Percentiles rank a stretch among this genome's conserved stretches.
phyloP scores from a whole-genome alignment of 1,140 invertebrate species.

The Lerema accius region DNA sequence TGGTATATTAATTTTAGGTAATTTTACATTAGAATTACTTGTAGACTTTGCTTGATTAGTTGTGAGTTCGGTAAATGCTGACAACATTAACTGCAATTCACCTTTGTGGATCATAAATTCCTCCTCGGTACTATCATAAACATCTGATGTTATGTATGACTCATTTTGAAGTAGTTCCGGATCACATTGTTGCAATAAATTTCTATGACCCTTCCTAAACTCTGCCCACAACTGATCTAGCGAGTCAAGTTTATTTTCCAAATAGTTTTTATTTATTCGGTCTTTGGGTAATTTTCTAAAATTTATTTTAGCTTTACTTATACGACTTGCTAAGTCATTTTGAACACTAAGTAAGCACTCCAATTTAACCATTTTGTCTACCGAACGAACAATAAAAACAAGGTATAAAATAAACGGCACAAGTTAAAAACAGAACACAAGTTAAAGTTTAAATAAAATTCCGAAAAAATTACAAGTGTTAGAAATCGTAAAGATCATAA shows the following conservation, averaged over 20 bases:
- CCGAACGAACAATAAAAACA: not conserved
- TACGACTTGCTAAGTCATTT: conserved; percentile 3
- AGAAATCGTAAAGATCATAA: not conserved
- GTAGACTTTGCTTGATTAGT: not conserved
- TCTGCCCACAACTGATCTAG: conserved; percentile 14
- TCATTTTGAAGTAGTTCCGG: not conserved
- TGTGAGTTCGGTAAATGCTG: not conserved
- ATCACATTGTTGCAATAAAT: conserved; percentile 1
- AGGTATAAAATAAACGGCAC: too few relatives aligned
- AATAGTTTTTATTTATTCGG: conserved; percentile 1
- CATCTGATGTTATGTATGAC: not conserved
- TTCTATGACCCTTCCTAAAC: conserved; percentile 11
- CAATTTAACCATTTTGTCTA: conserved; percentile 2
- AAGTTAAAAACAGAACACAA: not conserved
- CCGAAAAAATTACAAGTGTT: not conserved
- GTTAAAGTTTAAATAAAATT: not conserved
- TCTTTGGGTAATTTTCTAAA: conserved; percentile 11
- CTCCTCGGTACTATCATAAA: not conserved
- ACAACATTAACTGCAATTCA: not conserved
- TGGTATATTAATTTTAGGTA: conserved; percentile 16
- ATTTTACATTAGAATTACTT: not conserved
- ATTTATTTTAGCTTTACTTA: conserved; percentile 8
- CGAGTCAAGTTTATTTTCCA: not conserved
- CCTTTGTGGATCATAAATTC: not conserved
- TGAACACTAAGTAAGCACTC: conserved; percentile 6